Conservation (phyloP, 2,888 invertebrate genomes). For the Marronus borbonicus region DNA sequence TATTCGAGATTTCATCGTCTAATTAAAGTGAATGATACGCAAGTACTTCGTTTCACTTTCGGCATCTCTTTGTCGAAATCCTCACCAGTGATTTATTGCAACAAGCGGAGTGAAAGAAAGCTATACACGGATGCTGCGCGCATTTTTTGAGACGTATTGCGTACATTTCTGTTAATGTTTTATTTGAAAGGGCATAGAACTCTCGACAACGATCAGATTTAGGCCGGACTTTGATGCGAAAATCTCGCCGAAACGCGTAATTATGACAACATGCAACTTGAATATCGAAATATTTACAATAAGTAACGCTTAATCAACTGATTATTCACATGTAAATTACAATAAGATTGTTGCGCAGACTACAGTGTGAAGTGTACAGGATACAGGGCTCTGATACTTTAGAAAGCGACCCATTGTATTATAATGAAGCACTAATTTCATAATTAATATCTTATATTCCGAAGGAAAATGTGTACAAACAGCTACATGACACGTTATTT, state of each 20-base stretch:
- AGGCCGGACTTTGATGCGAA: too few relatives aligned
- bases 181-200: too few relatives aligned
- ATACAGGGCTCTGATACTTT: conserved; percentile 8
- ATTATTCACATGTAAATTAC: conserved; percentile 32
- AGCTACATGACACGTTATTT: background rate
- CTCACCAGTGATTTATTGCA: background rate
- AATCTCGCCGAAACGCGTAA: background rate
- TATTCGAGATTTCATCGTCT: background rate
- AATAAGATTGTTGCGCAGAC: background rate
- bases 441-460: conserved; percentile 19
- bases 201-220: too few relatives aligned
- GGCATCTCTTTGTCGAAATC: background rate
- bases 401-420: conserved; percentile 31
- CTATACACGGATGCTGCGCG: background rate
- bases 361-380: conserved; percentile 11
- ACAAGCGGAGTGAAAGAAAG: background rate
- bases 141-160: conserved; percentile 16
- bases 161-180: conserved; percentile 17
- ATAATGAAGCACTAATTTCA: conserved; percentile 30
- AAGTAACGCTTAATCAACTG: conserved; percentile 30
- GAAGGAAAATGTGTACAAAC: conserved; percentile 1
- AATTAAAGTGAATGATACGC: background rate
- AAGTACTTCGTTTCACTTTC: background rate
- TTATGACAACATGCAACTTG: background rate
- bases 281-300: conserved; percentile 1